phyloP scores from a whole-genome alignment of 2,888 invertebrate genomes.

The Thysanoteuthis rhombus region DNA sequence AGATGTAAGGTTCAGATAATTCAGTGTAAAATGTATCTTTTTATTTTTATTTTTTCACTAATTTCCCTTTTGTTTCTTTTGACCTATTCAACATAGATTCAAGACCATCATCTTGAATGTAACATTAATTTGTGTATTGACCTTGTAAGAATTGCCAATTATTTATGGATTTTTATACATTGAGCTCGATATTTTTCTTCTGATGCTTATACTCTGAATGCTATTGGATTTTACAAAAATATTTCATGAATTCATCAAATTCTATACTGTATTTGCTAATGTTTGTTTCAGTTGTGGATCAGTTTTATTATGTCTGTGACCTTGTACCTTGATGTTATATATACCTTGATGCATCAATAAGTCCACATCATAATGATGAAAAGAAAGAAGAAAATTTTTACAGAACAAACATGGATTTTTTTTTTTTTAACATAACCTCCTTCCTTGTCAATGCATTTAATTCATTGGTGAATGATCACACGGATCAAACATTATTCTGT shows the following conservation, averaged over 20 bases:
- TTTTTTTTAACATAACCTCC: background rate
- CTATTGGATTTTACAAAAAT: too few relatives aligned
- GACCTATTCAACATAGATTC: too few relatives aligned
- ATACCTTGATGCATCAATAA: background rate
- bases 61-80: too few relatives aligned
- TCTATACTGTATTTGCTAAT: background rate
- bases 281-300: background rate
- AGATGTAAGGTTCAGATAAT: too few relatives aligned
- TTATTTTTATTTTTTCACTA: too few relatives aligned
- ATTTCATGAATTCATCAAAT: background rate
- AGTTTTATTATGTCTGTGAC: background rate
- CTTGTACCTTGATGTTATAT: background rate
- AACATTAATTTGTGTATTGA: too few relatives aligned
- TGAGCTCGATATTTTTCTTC: too few relatives aligned
- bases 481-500: background rate
- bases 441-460: background rate
- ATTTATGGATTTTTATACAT: background rate
- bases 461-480: background rate
- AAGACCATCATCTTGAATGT: too few relatives aligned
- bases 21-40: too few relatives aligned
- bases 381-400: background rate
- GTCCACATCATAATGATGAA: background rate
- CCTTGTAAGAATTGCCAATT: too few relatives aligned
- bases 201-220: too few relatives aligned
- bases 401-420: background rate